Base-by-base conservation (phyloP, 2,888 invertebrate genomes). In the Holacanthella duospinosa region DNA sequence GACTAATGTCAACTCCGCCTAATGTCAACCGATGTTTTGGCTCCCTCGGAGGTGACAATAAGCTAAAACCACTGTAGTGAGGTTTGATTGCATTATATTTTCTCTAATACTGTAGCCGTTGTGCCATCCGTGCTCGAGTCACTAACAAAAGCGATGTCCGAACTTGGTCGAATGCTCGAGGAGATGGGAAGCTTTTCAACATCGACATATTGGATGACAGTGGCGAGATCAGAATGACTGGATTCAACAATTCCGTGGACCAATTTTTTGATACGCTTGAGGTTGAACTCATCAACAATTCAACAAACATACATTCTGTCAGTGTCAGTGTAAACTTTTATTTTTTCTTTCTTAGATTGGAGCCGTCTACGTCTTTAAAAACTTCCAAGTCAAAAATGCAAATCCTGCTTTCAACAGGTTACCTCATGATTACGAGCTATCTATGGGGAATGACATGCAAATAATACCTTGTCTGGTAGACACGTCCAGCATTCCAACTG, bases 361-460 rank as follows among this genome's bases (percentile, higher is more conserved):
- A 73, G 86, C 87, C 77, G 85, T 95, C 0, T 99, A 93, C 77
- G 93, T 85, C 76, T 85, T 99, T 66, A 87, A 88, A 55, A 86
- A 86, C 66, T 90, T 89, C 68, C 80, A 82, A 55, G 78, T 97
- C n/a, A 96, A 96, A 77, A 84, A 89, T 1, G 96, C 97, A 0
- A 96, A 99, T 78, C 95, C 93, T 75, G 87, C 89, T 75, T 99
- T 83, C 77, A 82, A 84, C 36, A 83, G 80, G 43, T 77, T 94
- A 4, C 89, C 89, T 70, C 93, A 96, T 76, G 96, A 97, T 76
- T 99, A 96, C 75, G 99, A 99, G 77, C 88, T 99, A 86, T 87
- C 91, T 1, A 85, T 96, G 74, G 85, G 81, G 16, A 78, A 79
- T 6, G 93, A 95, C 55, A 87, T 92, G 0, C 81, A 79, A 73